phyloP scores from a whole-genome alignment of 2,888 invertebrate genomes.

The Harmothoe impar region DNA sequence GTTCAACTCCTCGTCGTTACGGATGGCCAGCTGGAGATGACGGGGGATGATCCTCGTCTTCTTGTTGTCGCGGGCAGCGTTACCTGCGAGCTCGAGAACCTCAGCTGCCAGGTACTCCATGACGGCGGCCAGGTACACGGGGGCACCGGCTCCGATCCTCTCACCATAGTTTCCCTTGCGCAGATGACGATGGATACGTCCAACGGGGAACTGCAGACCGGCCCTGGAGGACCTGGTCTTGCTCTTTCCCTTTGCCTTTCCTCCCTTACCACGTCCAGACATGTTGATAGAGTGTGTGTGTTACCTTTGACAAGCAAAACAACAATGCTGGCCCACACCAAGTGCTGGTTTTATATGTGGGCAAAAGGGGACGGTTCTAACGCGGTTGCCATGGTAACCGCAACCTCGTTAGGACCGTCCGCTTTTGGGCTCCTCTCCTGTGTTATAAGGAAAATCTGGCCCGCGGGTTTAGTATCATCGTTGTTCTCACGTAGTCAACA shows the following conservation, averaged over 20 bases:
- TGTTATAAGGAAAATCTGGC: no score
- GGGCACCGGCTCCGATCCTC: slow-evolving; percentile 83
- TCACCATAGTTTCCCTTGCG: slow-evolving; percentile 83
- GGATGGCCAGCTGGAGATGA: slow-evolving; percentile 90
- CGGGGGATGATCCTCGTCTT: slow-evolving; percentile 89
- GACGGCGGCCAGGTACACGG: slow-evolving; percentile 83
- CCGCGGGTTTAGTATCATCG: no score
- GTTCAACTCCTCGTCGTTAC: slow-evolving; percentile 92
- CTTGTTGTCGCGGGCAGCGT: slow-evolving; percentile 86
- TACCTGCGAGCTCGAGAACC: slow-evolving; percentile 60
- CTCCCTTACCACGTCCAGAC: slow-evolving; percentile 83
- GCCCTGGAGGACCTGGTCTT: slow-evolving; percentile 82
- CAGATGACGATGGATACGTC: slow-evolving; percentile 76
- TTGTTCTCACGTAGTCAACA: slow-evolving; percentile 25
- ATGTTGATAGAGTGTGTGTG: slow-evolving; percentile 70
- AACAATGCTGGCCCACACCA: neutral
- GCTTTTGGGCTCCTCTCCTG: no score
- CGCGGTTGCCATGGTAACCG: neutral
- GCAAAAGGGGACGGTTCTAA: slow-evolving; percentile 13
- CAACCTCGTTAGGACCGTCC: neutral
- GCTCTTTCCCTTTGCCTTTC: slow-evolving; percentile 81
- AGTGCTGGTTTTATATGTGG: no score
- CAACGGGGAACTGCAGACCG: slow-evolving; percentile 80
- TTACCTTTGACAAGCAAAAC: neutral
- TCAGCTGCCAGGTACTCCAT: slow-evolving; percentile 61